phyloP scores from a whole-genome alignment of 2,888 invertebrate genomes.

The Aphodius granarius region DNA sequence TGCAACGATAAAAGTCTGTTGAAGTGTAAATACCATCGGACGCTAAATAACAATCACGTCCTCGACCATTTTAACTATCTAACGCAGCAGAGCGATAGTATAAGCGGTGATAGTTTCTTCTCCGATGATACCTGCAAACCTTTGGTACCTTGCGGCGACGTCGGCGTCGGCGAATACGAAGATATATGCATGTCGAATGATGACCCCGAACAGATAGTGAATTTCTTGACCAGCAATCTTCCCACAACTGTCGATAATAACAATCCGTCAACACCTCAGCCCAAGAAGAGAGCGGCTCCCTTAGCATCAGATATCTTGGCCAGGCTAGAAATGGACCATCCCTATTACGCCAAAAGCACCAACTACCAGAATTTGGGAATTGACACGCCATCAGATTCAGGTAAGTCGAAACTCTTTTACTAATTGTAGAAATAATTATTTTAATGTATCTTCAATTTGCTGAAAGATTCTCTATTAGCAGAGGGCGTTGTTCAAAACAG shows the following conservation, averaged over 20 bases:
- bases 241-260: neutral
- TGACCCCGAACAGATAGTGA: neutral
- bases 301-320: neutral
- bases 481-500: neutral
- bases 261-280: neutral
- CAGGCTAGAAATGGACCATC: neutral
- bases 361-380: constrained; percentile 63
- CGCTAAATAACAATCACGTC: neutral
- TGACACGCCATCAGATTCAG: constrained; percentile 89
- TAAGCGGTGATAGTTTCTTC: neutral
- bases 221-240: neutral
- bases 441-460: too few species aligned
- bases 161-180: neutral
- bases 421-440: neutral
- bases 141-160: neutral
- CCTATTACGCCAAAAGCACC: neutral
- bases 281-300: neutral
- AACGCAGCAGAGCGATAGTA: neutral
- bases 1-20: neutral
- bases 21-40: neutral
- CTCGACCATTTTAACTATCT: neutral
- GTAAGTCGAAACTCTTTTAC: constrained; percentile 58
- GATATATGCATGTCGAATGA: neutral
- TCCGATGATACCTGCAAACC: neutral
- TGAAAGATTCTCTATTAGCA: neutral